These are phyloP conservation scores for Catalaphyllia jardinei DNA, from an alignment of 64 coral and sea anemone genomes.

Conservation along the genomic window DNA sequence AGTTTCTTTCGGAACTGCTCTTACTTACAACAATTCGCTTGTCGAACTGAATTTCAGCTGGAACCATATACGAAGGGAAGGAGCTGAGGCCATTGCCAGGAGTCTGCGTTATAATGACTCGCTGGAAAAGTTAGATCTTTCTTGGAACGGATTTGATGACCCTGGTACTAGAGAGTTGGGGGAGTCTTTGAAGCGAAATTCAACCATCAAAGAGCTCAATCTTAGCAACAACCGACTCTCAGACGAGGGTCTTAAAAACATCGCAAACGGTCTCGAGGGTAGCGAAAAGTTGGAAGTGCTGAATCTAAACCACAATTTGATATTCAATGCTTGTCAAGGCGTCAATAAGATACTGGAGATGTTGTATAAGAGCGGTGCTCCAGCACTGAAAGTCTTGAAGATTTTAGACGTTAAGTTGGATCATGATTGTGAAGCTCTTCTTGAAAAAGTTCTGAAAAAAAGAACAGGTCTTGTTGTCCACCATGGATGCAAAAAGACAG, in stretches of 20 bases:
- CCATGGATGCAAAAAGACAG: constrained; percentile 80
- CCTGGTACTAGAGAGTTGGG: constrained; percentile 61
- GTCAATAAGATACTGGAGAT: constrained; percentile 45
- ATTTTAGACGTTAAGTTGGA: constrained; percentile 64
- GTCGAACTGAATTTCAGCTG: constrained; percentile 78
- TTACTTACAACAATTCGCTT: constrained; percentile 79
- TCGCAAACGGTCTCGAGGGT: constrained; percentile 68
- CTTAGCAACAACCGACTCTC: constrained; percentile 79
- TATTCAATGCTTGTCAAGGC: constrained; percentile 49
- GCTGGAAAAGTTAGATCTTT: constrained; percentile 73
- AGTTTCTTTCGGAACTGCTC: constrained; percentile 63
- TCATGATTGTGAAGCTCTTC: constrained; percentile 28
- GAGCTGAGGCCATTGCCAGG: constrained; percentile 59
- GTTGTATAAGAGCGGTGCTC: constrained; percentile 50
- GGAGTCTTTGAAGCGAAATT: constrained; percentile 75
- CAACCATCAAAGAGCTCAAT: constrained; percentile 54
- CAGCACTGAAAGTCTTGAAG: constrained; percentile 31
- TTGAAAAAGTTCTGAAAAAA: constrained; percentile 49
- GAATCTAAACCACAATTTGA: constrained; percentile 71
- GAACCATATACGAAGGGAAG: constrained; percentile 80
- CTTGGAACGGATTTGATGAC: constrained; percentile 94
- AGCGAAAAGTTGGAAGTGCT: constrained; percentile 59
- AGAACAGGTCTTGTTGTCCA: constrained; percentile 37
- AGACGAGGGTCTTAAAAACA: constrained; percentile 64
- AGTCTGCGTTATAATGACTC: constrained; percentile 70